A percentile compares a stretch with the other conserved stretches of the same genome.
Conservation (phyloP, 2,888 invertebrate species). For the Tipula unca region DNA sequence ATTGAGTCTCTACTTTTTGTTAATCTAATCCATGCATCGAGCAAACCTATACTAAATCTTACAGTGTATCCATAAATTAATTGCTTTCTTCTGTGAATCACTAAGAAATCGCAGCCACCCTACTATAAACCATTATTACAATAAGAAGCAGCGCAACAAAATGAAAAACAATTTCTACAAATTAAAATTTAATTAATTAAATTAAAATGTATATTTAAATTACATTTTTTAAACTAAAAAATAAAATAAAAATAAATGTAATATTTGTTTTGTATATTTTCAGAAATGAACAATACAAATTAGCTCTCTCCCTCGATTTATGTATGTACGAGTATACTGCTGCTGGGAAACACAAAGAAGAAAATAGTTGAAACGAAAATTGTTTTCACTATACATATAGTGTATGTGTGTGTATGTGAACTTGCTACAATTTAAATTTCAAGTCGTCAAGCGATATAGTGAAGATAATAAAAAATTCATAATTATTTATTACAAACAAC, state of each 20-base stretch:
- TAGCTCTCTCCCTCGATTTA: not conserved
- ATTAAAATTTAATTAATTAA: not conserved
- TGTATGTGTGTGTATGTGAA: not conserved
- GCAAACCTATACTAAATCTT: too few species aligned
- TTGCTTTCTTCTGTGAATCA: too few species aligned
- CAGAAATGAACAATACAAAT: slow-evolving; percentile 8
- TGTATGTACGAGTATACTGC: too few species aligned
- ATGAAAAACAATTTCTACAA: not conserved
- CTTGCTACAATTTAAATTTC: not conserved
- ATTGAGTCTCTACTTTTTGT: too few species aligned
- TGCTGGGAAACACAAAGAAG: not conserved
- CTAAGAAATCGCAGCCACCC: not conserved
- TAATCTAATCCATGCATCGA: too few species aligned
- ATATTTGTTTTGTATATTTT: not conserved
- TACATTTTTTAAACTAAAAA: not conserved
- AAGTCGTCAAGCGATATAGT: not conserved
- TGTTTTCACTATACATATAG: not conserved
- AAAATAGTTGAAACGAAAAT: not conserved
- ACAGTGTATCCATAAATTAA: too few species aligned
- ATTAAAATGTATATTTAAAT: not conserved
- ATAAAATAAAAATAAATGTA: not conserved
- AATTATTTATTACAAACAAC: not conserved
- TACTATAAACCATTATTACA: not conserved
- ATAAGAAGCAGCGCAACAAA: not conserved
- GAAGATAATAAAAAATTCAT: not conserved